Conservation (phyloP, 2,888 invertebrate species). For the Torymus tubicola region DNA sequence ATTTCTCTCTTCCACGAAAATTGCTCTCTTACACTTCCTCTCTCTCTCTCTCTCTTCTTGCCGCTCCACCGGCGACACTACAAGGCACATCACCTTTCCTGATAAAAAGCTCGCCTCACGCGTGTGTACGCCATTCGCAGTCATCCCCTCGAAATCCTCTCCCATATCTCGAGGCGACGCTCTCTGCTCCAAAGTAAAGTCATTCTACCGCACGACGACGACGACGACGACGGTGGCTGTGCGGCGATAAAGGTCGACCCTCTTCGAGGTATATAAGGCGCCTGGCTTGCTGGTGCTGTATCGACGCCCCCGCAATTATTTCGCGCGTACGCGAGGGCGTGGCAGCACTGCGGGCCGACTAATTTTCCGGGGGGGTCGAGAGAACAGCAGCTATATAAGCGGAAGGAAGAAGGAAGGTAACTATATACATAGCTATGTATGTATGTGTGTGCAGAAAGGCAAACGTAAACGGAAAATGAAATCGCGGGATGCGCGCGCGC, state of each 20-base stretch:
- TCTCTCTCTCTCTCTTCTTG: too few species aligned
- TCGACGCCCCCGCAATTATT: slow-evolving; percentile 74
- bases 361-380: slow-evolving; percentile 60
- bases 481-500: neutral
- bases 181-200: slow-evolving; percentile 1
- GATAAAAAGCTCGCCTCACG: slow-evolving; percentile 3
- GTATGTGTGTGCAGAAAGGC: neutral
- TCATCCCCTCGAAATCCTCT: slow-evolving; percentile 25
- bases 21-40: too few species aligned
- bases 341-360: slow-evolving; percentile 65
- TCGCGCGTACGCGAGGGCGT: slow-evolving; percentile 75
- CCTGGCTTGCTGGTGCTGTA: slow-evolving; percentile 2
- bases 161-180: slow-evolving; percentile 16
- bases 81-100: neutral
- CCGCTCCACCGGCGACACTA: too few species aligned
- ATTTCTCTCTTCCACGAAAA: too few species aligned
- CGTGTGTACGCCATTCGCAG: neutral
- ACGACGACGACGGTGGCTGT: too few species aligned
- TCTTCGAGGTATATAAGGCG: neutral
- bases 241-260: neutral
- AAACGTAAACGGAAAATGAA: slow-evolving; percentile 8
- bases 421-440: too few species aligned
- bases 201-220: neutral
- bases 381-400: too few species aligned
- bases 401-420: too few species aligned